Evolutionary conservation across 2,888 invertebrate genomes (phyloP).

Genomic region (Notodonta dromedarius): DNA sequence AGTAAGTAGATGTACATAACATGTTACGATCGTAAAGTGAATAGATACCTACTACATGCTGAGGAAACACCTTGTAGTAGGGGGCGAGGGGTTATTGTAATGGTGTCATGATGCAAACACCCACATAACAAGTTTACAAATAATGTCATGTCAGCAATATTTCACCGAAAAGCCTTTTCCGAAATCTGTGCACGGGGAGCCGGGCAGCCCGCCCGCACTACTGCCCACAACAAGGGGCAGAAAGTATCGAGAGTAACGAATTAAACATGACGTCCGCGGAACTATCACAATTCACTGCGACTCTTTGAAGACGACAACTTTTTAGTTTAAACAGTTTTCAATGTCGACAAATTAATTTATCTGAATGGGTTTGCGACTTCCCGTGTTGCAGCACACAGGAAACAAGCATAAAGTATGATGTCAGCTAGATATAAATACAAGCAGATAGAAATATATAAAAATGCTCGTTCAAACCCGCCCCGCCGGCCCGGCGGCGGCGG

Average conservation of each 20-base stretch:
- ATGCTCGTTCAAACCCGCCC: slow-evolving; percentile 3
- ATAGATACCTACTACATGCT: too few relatives aligned
- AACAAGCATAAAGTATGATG: slow-evolving; percentile 14
- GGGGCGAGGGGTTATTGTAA: too few relatives aligned
- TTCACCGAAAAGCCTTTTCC: background rate
- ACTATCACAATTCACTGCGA: slow-evolving; percentile 12
- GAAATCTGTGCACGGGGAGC: background rate
- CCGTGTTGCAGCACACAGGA: slow-evolving; percentile 25
- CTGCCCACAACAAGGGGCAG: too few relatives aligned
- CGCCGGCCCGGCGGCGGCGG: background rate
- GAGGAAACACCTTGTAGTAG: too few relatives aligned
- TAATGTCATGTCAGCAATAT: background rate
- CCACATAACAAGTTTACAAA: too few relatives aligned
- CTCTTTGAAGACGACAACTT: slow-evolving; percentile 25
- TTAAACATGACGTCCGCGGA: slow-evolving; percentile 11
- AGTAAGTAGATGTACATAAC: too few relatives aligned
- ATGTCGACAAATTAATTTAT: slow-evolving; percentile 25
- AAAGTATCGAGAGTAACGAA: too few relatives aligned
- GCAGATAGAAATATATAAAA: slow-evolving; percentile 15
- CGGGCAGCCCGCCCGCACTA: background rate
- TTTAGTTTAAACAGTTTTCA: slow-evolving; percentile 20
- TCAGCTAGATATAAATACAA: slow-evolving; percentile 12
- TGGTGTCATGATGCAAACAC: too few relatives aligned
- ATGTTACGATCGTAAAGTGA: too few relatives aligned
- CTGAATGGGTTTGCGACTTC: slow-evolving; percentile 26